A percentile compares a stretch with the other conserved stretches of the same genome.
These are phyloP conservation scores for Muntiacus reevesi DNA, from an alignment of 2,113 vertebrate genomes.

Conservation along the genomic window DNA sequence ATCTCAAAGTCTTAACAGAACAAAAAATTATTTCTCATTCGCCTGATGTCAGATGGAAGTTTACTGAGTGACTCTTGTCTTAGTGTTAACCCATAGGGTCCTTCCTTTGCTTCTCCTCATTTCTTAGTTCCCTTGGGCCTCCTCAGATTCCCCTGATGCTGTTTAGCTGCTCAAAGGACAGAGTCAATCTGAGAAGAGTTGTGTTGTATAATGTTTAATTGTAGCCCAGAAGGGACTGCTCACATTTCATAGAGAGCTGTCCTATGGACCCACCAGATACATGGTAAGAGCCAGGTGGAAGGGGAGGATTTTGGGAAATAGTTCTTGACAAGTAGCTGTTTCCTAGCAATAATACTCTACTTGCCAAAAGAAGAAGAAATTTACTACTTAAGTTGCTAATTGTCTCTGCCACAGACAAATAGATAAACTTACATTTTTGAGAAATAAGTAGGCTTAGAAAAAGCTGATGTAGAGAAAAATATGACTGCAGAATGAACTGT, in stretches of 20 bases:
- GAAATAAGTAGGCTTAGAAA: neutral
- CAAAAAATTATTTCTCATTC: neutral
- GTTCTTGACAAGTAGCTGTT: neutral
- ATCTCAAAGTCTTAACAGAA: neutral
- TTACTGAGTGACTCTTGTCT: neutral
- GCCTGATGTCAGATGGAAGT: neutral
- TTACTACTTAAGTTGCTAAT: neutral
- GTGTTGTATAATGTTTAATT: neutral
- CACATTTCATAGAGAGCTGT: neutral
- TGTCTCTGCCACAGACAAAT: neutral
- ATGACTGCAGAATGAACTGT: neutral
- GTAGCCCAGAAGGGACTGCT: neutral
- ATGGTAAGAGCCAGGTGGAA: accelerated
- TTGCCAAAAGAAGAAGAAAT: neutral
- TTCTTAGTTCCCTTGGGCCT: neutral
- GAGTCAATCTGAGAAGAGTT: neutral
- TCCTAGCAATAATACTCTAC: neutral
- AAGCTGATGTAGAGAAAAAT: neutral
- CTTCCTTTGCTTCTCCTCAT: neutral
- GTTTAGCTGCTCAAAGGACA: neutral
- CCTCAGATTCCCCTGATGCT: neutral
- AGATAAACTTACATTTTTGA: neutral
- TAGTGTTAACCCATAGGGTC: neutral
- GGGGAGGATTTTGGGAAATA: neutral
- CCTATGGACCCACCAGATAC: neutral